Base-by-base conservation (phyloP, 2,888 invertebrate genomes). In the Diloba caeruleocephala region DNA sequence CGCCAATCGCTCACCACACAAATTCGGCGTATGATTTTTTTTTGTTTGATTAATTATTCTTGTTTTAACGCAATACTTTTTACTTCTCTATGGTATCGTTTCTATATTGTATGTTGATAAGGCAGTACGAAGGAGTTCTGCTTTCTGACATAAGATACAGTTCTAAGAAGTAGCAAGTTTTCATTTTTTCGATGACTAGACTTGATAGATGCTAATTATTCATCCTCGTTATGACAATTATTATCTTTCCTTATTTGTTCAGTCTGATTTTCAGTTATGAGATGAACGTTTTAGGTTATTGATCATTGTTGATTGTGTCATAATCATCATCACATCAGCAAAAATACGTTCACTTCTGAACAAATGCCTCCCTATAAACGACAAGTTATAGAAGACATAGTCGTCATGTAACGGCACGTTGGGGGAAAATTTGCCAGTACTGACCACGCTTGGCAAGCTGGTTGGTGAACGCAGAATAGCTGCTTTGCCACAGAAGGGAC, bases 101-200 rank as follows among this genome's bases (percentile, higher is more conserved):
- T 25, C n/a, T 54, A 17, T 54, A 10, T 21, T 12, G 15, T 23
- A 34, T 53, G 29, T 36, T 48, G 37, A 42, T 42, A 12, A 34
- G 23, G 12, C 7, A 51, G 31, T 13, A 31, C 29, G 13, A 19
- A 32, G 10, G 33, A 21, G 9, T 44, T 46, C 13, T 33, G 13
- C 36, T 34, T 33, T 32, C 4, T 53, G 44, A 53, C 33, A 43
- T 39, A 41, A 55, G 38, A 41, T 25, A 38, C 10, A 19, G n/a
- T 70, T 57, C 54, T 34, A 13, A 36, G 66, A 70, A 65, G 8
- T 19, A 12, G 42, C 32, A 32, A 26, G 31, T 32, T 44, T 37
- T 39, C 25, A 37, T 31, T 32, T 14, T 45, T 37, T 13, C 6
- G 8, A 43, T 46, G 48, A 61, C 19, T 28, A 9, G 5, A 3